Base-by-base conservation (phyloP, 2,113 vertebrate species). In the Ceyx melanurus region DNA sequence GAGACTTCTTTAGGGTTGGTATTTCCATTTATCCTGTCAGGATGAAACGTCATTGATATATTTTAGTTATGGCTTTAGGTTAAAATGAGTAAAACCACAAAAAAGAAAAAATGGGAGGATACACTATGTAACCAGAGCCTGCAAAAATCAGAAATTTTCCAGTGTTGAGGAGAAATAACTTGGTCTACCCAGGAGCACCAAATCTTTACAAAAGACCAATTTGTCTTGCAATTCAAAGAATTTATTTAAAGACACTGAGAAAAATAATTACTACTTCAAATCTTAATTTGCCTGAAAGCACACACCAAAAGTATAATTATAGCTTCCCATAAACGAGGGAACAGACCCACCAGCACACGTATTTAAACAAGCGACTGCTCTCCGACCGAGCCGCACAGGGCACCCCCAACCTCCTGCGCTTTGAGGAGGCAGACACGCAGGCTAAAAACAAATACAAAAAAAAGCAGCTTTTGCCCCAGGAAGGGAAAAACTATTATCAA, bases 251-350 rank as follows among this genome's bases (percentile, higher is more conserved):
- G 80, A 86, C 85, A 85, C 35, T 43, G 68, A 31, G 86, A 94
- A 93, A 96, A 96, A 84, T 64, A 94, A 93, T 96, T 94, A 95
- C 88, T 93, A 95, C 70, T 93, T 72, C 90, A 91, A 93, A 93
- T 92, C 93, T 96, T 96, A 90, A 94, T 96, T 91, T 93, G 94
- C 85, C 93, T 85, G 78, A 95, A 92, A 97, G 95, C 94, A 97
- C 96, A 96, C 95, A 95, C 89, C 86, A 11, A 54, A 96, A 93
- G 64, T 86, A 94, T 94, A 94, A 95, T 95, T 95, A 91, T 89
- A 91, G 75, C 72, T 86, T 95, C 65, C 72, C 58, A 85, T 45
- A 88, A 95, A 92, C 11, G 86, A 96, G 58, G 72, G 82, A 91
- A 86, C 20, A 89, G 84, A 53, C 64, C 73, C 78, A 91, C 19